Base-by-base conservation (phyloP, 2,888 invertebrate genomes). In the Polymixis lichenea region DNA sequence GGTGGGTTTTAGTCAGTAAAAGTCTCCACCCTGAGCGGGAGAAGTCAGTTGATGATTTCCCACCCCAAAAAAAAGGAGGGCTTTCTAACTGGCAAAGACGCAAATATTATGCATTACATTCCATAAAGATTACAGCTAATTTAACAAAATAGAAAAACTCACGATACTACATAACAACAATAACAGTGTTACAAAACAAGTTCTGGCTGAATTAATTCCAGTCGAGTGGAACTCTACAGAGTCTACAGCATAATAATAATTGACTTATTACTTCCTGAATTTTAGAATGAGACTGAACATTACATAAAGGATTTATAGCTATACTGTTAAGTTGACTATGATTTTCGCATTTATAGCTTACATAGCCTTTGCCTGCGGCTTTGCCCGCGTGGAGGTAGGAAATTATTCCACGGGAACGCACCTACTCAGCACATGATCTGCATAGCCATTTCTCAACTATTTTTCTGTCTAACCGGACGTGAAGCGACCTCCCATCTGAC, bases 261-360 rank as follows among this genome's bases (percentile, higher is more conserved):
- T 80, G 86, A 80, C 46, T 76, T 74, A 87, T 78, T 74, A 65
- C 76, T 87, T 87, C 87, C 87, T 87, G 72, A 67, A 83, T 72
- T 82, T 82, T 43, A 77, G 62, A 83, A 75, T 46, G 56, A 72
- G 72, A 74, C 58, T 38, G 28, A 32, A 66, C 22, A 69, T 83
- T 83, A 67, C 56, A 55, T 75, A 78, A 82, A 60, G 11, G 51
- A 85, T 82, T 74, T 60, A 85, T 65, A 28, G 53, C 15, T 49
- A 22, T 28, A 51, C 65, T 60, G 49, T 68, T 55, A 38, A 60
- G 11, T 53, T 5, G 19, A n/a, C 22, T 28, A 46, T 5, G 49
- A 43, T 38, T 38, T 62, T 25, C 9, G 9, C n/a, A 51, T 78
- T 56, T 56, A 75, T 61, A 25, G 22, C 9, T 64, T 43, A 22